phyloP scores from a whole-genome alignment of 2,888 invertebrate species.

The Pemphredon lugubris region DNA sequence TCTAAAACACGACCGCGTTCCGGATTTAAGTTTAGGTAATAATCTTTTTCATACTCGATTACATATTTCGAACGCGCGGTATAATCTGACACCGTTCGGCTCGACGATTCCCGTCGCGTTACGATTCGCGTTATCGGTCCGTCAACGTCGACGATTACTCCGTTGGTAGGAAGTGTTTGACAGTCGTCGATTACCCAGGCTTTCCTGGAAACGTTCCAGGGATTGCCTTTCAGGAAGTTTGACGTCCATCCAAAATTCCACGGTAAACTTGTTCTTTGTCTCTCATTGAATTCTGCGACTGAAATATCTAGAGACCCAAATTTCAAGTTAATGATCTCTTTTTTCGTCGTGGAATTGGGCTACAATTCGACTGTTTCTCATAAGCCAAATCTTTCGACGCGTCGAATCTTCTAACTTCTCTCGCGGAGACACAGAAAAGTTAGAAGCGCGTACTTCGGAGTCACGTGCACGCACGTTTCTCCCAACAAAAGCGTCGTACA shows the following conservation, averaged over 20 bases:
- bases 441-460: no score
- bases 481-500: not conserved
- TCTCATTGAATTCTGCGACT: not conserved
- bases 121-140: conserved; percentile 10
- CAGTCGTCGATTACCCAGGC: conserved; percentile 13
- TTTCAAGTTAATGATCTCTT: not conserved
- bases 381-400: no score
- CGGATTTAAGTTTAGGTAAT: no score
- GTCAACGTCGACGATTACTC: conserved; percentile 6
- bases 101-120: conserved; percentile 19
- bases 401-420: no score
- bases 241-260: not conserved
- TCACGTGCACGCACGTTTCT: conserved; percentile 1
- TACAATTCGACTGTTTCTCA: no score
- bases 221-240: not conserved
- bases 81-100: conserved; percentile 6
- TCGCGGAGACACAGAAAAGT: no score
- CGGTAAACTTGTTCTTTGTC: not conserved
- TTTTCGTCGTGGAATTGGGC: not conserved
- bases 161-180: not conserved
- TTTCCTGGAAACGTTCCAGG: conserved; percentile 31
- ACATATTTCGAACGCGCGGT: no score
- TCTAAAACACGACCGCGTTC: no score
- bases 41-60: no score
- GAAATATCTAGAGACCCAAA: conserved; percentile 6